These are phyloP conservation scores for Araneus ventricosus DNA, from an alignment of 1,140 invertebrate species.

Conservation along the genomic window DNA sequence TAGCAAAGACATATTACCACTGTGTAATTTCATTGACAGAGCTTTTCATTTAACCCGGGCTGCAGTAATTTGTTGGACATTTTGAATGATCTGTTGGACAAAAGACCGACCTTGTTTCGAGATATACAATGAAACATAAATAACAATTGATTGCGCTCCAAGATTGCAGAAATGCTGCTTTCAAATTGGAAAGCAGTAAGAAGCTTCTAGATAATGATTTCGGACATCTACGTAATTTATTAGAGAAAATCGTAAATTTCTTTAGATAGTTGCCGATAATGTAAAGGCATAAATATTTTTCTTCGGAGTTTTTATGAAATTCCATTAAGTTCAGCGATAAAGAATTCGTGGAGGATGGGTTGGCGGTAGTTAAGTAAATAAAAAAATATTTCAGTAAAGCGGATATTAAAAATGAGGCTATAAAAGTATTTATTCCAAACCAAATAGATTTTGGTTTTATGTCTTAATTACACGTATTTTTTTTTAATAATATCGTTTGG, in stretches of 20 bases:
- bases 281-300: neutral
- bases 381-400: neutral
- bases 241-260: constrained; percentile 32
- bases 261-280: neutral
- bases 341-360: neutral
- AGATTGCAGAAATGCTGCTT: constrained; percentile 14
- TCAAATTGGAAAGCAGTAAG: neutral
- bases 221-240: constrained; percentile 11
- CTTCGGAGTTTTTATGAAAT: constrained; percentile 9
- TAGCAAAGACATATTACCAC: constrained; percentile 51
- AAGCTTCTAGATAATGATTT: neutral
- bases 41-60: constrained; percentile 35
- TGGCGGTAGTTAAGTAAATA: neutral
- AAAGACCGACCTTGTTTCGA: neutral
- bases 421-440: too few relatives aligned
- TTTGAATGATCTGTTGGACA: constrained; percentile 16
- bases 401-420: too few relatives aligned
- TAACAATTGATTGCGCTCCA: constrained; percentile 10
- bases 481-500: too few relatives aligned
- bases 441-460: too few relatives aligned
- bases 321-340: neutral
- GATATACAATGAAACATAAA: constrained; percentile 40
- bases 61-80: constrained; percentile 34
- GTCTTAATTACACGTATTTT: too few relatives aligned
- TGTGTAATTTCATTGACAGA: constrained; percentile 52